Percentiles rank a stretch among this genome's conserved stretches.
Conservation (phyloP, 1,140 invertebrate genomes). For the Hyles vespertilio region DNA sequence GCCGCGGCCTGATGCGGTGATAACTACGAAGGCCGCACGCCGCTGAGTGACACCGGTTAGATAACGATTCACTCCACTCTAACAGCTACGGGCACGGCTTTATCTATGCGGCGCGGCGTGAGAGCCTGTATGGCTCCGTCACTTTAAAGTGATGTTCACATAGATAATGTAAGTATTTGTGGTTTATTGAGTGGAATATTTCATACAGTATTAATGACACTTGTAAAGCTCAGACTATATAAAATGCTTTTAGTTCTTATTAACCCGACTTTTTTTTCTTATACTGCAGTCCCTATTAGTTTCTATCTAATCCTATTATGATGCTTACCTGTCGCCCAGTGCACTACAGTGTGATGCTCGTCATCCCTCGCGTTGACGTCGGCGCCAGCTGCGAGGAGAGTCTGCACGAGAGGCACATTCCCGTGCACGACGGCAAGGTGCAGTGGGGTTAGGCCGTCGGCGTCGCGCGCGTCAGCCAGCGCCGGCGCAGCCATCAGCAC, state of each 20-base stretch:
- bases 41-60: conserved; percentile 33
- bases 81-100: conserved; percentile 9
- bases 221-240: too few relatives aligned
- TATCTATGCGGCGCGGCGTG: too few relatives aligned
- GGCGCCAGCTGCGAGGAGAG: conserved; percentile 87
- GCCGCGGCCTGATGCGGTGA: conserved; percentile 17
- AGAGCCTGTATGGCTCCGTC: too few relatives aligned
- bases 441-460: conserved; percentile 95
- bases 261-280: too few relatives aligned
- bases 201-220: too few relatives aligned
- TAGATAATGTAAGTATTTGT: too few relatives aligned
- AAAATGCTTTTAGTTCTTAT: too few relatives aligned
- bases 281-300: too few relatives aligned
- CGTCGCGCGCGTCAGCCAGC: conserved; percentile 88
- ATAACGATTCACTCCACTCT: conserved; percentile 25
- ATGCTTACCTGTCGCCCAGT: conserved; percentile 95
- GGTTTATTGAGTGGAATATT: too few relatives aligned
- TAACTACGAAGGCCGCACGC: conserved; percentile 22
- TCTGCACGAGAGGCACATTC: conserved; percentile 87
- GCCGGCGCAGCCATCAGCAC: conserved; percentile 86
- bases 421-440: conserved; percentile 96
- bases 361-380: conserved; percentile 93
- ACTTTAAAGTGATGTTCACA: too few relatives aligned
- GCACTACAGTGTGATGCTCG: conserved; percentile 96
- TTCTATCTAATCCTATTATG: background rate